Base-by-base conservation (phyloP, 1,140 invertebrate genomes). In the Bicyclus anynana region DNA sequence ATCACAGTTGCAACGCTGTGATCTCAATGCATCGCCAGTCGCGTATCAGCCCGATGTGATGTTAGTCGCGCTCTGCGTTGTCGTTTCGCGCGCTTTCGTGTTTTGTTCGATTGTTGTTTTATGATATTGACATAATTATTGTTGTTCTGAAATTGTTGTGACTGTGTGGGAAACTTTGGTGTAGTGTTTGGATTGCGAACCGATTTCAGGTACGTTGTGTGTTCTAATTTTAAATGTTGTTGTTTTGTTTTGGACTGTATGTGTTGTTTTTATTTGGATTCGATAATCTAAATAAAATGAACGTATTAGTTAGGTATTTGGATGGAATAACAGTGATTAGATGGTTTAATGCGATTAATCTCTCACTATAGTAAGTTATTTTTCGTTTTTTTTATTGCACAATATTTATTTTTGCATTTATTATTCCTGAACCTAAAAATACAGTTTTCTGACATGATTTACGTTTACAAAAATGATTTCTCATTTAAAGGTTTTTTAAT, bases 21-120 rank as follows among this genome's bases (percentile, higher is more conserved):
- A 35, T 33, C 27, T 21, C 29, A 17, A 23, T 48, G 53, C 42
- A 48, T 23, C 10, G 54, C 48, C 47, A 57, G 54, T 57, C 7
- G 21, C 23, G 54, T 57, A 40, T 57, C 47, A 57, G 20, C 7
- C 18, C 47, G 35, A 37, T 29, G 26, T 35, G 9, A 21, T 33
- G 47, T 5, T n/a, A 35, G 47, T n/a, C 54, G 54, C 17, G 54
- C 17, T 17, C 10, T 13, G 23, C 38, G 21, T 21, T 16, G 18
- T 7, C 17, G 49, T 53, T 23, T 53, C 48, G 42, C 42, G 42
- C 42, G 42, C 42, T 44, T 44, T 18, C 47, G 53, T 38, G 46
- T 54, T 49, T 38, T 12, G 29, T 40, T 40, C 13, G 13, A 40
- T 40, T 40, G 37, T 44, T 44, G 42, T 44, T 44, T 23, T 44